A percentile compares a stretch with the other conserved stretches of the same genome.
These are phyloP conservation scores for Brachypalpus laphriformis DNA, from an alignment of 2,888 invertebrate genomes.

Conservation along the genomic window DNA sequence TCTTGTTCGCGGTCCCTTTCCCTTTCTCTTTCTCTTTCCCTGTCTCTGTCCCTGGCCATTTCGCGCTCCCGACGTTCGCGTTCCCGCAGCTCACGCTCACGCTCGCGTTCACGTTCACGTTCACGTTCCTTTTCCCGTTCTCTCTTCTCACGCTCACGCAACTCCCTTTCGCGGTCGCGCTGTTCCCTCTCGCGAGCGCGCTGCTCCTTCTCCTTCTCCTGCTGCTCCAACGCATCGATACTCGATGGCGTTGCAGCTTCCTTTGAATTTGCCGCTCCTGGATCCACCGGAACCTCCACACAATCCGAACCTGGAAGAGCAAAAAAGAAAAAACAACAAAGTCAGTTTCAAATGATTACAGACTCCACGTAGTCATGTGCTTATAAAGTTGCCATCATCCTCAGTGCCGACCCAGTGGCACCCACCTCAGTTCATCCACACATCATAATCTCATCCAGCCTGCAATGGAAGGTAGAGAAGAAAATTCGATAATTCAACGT, in stretches of 20 bases:
- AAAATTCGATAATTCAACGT: constrained; percentile 78
- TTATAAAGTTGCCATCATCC: constrained; percentile 30
- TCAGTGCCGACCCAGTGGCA: background rate
- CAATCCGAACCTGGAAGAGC: constrained; percentile 82
- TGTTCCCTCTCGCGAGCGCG: constrained; percentile 72
- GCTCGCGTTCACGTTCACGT: constrained; percentile 55
- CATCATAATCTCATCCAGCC: constrained; percentile 28
- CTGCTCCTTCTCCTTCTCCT: constrained; percentile 62
- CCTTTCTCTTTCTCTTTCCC: constrained; percentile 67
- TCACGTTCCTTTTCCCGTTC: constrained; percentile 62
- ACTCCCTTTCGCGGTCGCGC: constrained; percentile 26
- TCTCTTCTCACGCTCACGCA: constrained; percentile 67
- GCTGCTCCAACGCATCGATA: constrained; percentile 24
- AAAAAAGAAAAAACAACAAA: constrained; percentile 61
- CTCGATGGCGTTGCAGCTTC: background rate
- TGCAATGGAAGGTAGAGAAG: constrained; percentile 75
- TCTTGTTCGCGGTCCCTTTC: constrained; percentile 58
- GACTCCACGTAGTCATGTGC: constrained; percentile 5
- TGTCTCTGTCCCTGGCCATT: constrained; percentile 61
- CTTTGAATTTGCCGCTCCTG: constrained; percentile 1
- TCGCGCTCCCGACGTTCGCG: constrained; percentile 69
- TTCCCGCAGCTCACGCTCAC: constrained; percentile 71
- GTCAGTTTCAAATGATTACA: constrained; percentile 37
- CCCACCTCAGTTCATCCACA: constrained; percentile 51
- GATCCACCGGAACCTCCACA: constrained; percentile 82